Evolutionary conservation across 92 coral and sea anemone genomes (phyloP).

Genomic region (Phymanthus crucifer): DNA sequence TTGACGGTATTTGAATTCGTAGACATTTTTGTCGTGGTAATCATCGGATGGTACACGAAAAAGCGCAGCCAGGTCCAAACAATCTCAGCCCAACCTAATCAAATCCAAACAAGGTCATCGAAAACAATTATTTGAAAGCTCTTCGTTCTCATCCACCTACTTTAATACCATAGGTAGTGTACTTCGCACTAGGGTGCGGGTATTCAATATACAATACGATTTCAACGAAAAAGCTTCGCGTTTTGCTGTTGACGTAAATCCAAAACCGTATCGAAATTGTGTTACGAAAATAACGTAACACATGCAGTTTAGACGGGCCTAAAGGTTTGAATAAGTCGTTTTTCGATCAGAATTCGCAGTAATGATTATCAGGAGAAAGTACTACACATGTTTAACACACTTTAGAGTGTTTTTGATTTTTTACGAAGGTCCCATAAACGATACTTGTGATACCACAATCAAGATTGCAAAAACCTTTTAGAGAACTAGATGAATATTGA

Average conservation of each 20-base stretch:
- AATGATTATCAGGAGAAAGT: not conserved
- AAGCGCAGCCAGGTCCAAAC: not conserved
- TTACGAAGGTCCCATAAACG: not conserved
- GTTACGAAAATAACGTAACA: too few relatives aligned
- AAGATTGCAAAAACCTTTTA: not conserved
- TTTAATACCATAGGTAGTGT: too few relatives aligned
- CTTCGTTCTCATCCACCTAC: too few relatives aligned
- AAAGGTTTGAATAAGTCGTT: too few relatives aligned
- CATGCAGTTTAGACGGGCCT: too few relatives aligned
- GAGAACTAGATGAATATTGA: not conserved
- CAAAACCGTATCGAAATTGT: too few relatives aligned
- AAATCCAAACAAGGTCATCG: not conserved
- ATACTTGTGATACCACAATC: not conserved
- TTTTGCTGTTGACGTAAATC: too few relatives aligned
- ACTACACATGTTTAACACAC: not conserved
- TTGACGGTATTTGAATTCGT: conserved; percentile 19
- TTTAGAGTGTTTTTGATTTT: not conserved
- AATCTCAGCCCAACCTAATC: too few relatives aligned
- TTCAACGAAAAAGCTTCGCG: too few relatives aligned
- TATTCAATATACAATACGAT: too few relatives aligned
- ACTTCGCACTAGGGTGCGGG: too few relatives aligned
- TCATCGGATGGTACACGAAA: not conserved
- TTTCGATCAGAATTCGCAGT: too few relatives aligned
- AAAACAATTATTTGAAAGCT: not conserved
- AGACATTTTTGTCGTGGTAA: conserved; percentile 12